Conservation (phyloP, 2,113 vertebrate genomes). For the Furnarius figulus region DNA sequence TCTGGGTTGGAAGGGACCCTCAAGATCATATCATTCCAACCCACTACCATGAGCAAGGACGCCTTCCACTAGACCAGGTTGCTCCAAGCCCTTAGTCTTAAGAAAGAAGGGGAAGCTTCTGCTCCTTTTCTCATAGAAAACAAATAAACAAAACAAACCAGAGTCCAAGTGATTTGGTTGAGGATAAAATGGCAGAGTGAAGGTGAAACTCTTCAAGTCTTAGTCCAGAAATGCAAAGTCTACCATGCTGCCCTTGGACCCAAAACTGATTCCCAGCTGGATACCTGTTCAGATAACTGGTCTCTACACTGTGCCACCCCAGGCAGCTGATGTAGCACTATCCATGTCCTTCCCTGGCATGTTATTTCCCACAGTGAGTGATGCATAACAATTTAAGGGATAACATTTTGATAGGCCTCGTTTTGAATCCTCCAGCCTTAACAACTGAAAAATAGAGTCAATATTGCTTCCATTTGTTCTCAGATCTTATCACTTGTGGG, state of each 20-base stretch:
- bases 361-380: not conserved
- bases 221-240: not conserved
- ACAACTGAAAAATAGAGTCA: no score
- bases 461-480: no score
- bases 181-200: not conserved
- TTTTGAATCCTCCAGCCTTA: not conserved
- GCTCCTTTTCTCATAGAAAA: not conserved
- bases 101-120: not conserved
- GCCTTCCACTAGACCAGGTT: not conserved
- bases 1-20: not conserved
- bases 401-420: not conserved
- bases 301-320: not conserved
- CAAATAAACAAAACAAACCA: not conserved
- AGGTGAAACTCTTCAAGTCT: not conserved
- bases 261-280: not conserved
- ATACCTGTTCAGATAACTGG: accelerated
- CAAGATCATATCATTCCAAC: not conserved
- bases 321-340: not conserved
- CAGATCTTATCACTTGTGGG: no score
- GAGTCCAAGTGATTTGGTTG: not conserved
- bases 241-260: not conserved
- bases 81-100: not conserved
- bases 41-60: accelerated
- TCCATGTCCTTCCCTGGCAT: not conserved
- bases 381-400: not conserved